Base-by-base conservation (phyloP, 2,113 vertebrate species). In the Carassius auratus region DNA sequence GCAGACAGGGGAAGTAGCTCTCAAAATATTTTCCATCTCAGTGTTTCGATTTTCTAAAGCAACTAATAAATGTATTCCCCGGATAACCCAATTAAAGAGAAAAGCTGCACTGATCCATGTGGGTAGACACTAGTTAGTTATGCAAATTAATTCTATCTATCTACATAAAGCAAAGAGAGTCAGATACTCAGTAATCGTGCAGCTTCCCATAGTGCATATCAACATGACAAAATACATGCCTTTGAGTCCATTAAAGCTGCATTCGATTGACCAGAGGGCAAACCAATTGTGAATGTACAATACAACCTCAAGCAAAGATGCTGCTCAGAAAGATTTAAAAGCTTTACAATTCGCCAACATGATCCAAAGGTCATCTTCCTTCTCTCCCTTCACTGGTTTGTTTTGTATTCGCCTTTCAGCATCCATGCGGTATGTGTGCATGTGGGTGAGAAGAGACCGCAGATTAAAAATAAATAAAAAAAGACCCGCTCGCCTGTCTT, bases 121-220 rank as follows among this genome's bases (percentile, higher is more conserved):
- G 90, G 91, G 93, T 90, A 92, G 89, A 92, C 93, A 92, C 90
- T 86, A 93, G 94, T 93, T 94, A 92, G 87, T 86, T 78, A 21
- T 88, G 66, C 23, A 36, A 86, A 93, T 92, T 88, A 92, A 95
- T 92, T 88, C 59, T 23, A 14, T 76, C 77, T 81, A 73, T 73
- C 86, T 93, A 89, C 93, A 93, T 93, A 92, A 94, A 92, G 92
- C 87, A 88, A 83, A 86, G 90, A 90, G 88, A 92, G 90, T 92
- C 88, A 90, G 92, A 90, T 74, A 87, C 79, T 52, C 15, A 30
- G 45, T 21, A 68, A 81, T 33, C 23, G 9, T 69, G 26, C 26
- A 69, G 79, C 19, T 66, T 66, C 38, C 21, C 61, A 50, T 19
- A 33, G n/a, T 17, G 36, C 57, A 80, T 64, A 66, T 30, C 15